phyloP scores from a whole-genome alignment of 2,113 vertebrate species.

The Poecilia latipinna region DNA sequence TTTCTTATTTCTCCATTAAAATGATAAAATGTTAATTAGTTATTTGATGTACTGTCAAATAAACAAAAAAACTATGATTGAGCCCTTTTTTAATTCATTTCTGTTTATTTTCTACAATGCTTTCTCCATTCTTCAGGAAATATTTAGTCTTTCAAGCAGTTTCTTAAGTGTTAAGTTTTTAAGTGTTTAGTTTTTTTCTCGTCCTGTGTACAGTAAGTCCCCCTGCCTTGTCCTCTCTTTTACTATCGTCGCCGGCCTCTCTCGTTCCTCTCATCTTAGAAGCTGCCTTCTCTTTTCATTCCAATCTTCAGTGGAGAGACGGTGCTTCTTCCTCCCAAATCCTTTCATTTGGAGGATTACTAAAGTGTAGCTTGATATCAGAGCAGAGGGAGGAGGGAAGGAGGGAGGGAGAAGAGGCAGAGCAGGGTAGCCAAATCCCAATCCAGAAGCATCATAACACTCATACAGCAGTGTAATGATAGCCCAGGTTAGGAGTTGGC shows the following conservation, averaged over 20 bases:
- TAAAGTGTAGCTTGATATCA: slow-evolving; percentile 78
- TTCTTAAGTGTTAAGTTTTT: slow-evolving; percentile 13
- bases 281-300: slow-evolving; percentile 70
- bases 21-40: not conserved
- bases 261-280: slow-evolving; percentile 60
- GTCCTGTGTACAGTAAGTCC: slow-evolving; percentile 40
- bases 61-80: too few relatives aligned
- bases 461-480: slow-evolving; percentile 37
- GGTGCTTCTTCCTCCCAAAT: slow-evolving; percentile 72
- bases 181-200: slow-evolving; percentile 8
- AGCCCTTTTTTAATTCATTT: not conserved
- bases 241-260: slow-evolving; percentile 46
- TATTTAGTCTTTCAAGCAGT: slow-evolving; percentile 21
- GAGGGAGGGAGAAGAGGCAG: slow-evolving; percentile 28
- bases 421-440: slow-evolving; percentile 39
- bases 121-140: too few relatives aligned
- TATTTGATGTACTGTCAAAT: not conserved
- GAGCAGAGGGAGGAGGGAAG: slow-evolving; percentile 42
- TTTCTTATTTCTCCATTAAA: not conserved
- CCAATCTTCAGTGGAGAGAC: slow-evolving; percentile 72
- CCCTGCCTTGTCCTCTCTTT: slow-evolving; percentile 21
- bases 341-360: slow-evolving; percentile 79
- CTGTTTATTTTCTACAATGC: not conserved
- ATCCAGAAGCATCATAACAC: slow-evolving; percentile 64
- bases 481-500: slow-evolving; percentile 20